Conservation (phyloP, 2,113 vertebrate species). For the Raja brachyura region DNA sequence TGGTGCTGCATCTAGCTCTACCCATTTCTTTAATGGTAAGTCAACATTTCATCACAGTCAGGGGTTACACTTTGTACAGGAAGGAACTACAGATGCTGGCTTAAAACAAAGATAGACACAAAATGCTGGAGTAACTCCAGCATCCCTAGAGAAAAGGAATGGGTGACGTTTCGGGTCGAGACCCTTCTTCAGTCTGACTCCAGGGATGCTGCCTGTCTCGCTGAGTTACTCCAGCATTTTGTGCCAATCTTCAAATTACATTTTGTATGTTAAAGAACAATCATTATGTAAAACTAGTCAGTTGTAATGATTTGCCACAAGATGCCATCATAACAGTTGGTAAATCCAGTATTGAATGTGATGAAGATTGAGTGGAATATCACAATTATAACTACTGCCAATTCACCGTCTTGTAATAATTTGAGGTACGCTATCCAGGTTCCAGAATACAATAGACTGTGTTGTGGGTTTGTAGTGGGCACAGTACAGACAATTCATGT, state of each 20-base stretch:
- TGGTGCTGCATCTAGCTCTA: neutral
- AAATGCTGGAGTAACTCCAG: too few species aligned
- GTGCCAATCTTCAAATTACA: too few species aligned
- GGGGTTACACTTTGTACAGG: neutral
- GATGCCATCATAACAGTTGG: neutral
- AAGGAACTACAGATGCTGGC: too few species aligned
- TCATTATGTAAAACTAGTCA: neutral
- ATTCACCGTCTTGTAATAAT: too few species aligned
- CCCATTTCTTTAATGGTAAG: neutral
- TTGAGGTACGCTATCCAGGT: neutral
- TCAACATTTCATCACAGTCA: neutral
- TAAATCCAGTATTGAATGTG: neutral
- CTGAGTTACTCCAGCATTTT: too few species aligned
- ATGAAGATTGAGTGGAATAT: neutral
- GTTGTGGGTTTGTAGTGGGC: neutral
- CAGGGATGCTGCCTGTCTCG: too few species aligned
- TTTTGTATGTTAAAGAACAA: neutral
- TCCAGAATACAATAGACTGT: neutral
- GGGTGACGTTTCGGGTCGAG: too few species aligned
- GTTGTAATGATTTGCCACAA: conserved; percentile 14
- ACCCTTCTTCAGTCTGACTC: too few species aligned
- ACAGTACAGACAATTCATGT: neutral
- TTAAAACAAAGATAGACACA: too few species aligned
- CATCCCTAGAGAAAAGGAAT: too few species aligned
- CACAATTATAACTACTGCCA: neutral